phyloP scores from a whole-genome alignment of 2,888 invertebrate genomes.

The Pharmacophagus antenor region DNA sequence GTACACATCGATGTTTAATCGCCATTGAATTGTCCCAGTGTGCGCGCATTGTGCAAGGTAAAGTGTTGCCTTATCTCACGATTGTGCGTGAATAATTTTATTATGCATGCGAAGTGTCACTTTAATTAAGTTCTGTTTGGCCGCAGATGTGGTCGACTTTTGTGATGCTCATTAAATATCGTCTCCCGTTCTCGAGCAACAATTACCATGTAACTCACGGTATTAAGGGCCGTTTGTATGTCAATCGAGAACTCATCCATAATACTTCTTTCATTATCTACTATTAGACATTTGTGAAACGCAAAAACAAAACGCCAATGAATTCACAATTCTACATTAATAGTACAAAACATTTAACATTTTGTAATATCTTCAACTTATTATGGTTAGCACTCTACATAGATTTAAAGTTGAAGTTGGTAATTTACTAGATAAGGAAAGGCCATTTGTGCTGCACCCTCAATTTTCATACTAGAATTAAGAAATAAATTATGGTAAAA shows the following conservation, averaged over 20 bases:
- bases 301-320: background rate
- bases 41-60: constrained; percentile 31
- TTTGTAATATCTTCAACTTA: background rate
- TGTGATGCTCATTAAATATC: constrained; percentile 59
- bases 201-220: constrained; percentile 54
- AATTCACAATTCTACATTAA: background rate
- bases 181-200: constrained; percentile 57
- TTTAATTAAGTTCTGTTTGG: constrained; percentile 75
- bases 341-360: background rate
- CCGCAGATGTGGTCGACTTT: constrained; percentile 66
- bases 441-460: background rate
- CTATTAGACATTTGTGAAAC: background rate
- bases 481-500: background rate
- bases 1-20: constrained; percentile 15
- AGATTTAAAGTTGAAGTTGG: background rate
- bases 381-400: background rate
- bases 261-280: background rate
- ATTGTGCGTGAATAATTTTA: constrained; percentile 69
- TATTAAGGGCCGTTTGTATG: constrained; percentile 11
- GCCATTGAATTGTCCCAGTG: constrained; percentile 29
- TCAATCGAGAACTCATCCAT: background rate
- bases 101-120: constrained; percentile 72
- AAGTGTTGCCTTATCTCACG: constrained; percentile 42
- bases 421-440: background rate
- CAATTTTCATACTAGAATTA: background rate